Evolutionary conservation across 2,113 vertebrate species (phyloP).

Genomic region (Corythaixoides concolor): DNA sequence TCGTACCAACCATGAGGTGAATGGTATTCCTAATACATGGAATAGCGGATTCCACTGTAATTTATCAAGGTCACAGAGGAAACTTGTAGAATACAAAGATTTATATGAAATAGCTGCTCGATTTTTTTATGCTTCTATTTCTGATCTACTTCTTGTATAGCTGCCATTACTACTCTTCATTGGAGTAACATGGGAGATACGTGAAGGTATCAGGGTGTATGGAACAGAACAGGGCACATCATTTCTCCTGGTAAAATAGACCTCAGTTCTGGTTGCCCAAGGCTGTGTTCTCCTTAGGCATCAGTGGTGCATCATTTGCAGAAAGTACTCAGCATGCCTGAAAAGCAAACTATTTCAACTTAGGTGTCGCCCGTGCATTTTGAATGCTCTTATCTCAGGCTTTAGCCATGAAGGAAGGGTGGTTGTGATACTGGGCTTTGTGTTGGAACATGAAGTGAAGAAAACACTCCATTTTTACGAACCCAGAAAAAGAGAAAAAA

Average conservation of each 20-base stretch:
- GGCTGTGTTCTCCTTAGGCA: background rate
- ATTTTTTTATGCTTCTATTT: background rate
- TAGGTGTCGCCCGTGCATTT: background rate
- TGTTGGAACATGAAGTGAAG: background rate
- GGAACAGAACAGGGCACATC: background rate
- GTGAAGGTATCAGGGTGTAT: background rate
- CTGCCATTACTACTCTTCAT: background rate
- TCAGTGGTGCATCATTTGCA: background rate
- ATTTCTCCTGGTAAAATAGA: background rate
- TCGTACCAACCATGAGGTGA: background rate
- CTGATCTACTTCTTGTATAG: background rate
- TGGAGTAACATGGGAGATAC: background rate
- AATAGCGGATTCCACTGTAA: background rate
- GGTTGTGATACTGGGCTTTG: background rate
- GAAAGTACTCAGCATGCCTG: background rate
- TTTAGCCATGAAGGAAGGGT: background rate
- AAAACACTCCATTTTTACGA: slow-evolving; percentile 18
- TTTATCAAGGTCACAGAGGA: background rate
- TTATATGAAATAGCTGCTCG: background rate
- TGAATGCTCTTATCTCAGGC: background rate
- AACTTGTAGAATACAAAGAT: background rate
- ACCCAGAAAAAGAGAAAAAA: background rate
- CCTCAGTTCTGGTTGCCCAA: background rate
- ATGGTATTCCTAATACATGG: background rate
- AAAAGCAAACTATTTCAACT: background rate